Evolutionary conservation across 1,140 invertebrate species (phyloP), one percentile per base, ranked within the genome.

Genomic region (Sarcophaga bullata): DNA sequence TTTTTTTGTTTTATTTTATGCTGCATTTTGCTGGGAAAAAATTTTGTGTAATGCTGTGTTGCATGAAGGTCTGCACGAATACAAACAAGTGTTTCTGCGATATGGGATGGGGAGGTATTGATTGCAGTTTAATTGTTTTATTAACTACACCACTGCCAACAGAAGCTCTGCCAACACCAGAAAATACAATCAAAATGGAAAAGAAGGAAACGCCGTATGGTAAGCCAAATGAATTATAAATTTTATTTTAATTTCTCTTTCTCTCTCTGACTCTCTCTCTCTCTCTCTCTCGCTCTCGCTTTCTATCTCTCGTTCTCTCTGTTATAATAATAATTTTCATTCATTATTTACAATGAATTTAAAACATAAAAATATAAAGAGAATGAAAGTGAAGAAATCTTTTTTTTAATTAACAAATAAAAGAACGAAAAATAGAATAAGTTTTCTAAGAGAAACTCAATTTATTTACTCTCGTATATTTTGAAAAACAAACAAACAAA

Each of bases 1-100:
- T 52, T 6, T 37, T 37, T 37, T 37, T 37, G 25, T 37, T 2
- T 37, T 37, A 2, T 37, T 37, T 37, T 1, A 37, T 17, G 50
- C 13, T 80, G n/a, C 49, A 52, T 58, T 58, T 58, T 58, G 54
- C 54, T 11, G 54, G 54, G 11, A 13, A 58, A 8, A 58, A 58
- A 3, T 13, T 58, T 13, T 58, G n/a, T 37, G 25, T 37, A 37
- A 37, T 37, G 25, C 1, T 58, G 54, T 13, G n/a, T 3, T 58
- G 54, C n/a, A 8, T 19, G 78, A 91, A 98, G 97, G 93, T 95
- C 75, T 99, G 98, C 91, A 98, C 98, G 3, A 99, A 98, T 90
- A 91, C 94, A 62, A 97, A 98, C 90, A 95, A 94, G 84, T 99
- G 98, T 91, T 95, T 96, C 88, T 99, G 98, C 92, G 92, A 96